phyloP scores from a whole-genome alignment of 2,113 vertebrate genomes.

The Petroica traversi region DNA sequence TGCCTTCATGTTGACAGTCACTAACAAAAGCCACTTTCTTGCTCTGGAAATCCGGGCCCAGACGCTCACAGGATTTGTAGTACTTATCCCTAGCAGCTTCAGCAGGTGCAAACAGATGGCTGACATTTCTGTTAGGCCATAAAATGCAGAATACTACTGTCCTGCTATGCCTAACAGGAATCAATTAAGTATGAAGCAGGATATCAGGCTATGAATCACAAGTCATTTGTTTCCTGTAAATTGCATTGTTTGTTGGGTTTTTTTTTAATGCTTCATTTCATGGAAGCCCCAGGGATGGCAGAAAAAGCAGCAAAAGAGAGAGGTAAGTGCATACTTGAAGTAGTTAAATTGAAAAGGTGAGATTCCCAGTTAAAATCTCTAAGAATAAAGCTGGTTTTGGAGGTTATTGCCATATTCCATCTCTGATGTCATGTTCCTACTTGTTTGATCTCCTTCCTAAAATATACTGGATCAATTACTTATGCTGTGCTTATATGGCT shows the following conservation, averaged over 20 bases:
- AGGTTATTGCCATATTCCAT: neutral
- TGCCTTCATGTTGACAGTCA: neutral
- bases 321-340: neutral
- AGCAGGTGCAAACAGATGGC: slow-evolving; percentile 69
- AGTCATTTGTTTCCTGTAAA: slow-evolving; percentile 35
- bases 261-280: neutral
- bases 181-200: slow-evolving; percentile 29
- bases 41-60: neutral
- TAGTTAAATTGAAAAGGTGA: neutral
- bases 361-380: neutral
- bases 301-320: neutral
- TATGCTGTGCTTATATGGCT: neutral
- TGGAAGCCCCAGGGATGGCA: neutral
- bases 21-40: neutral
- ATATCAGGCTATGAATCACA: slow-evolving; percentile 25
- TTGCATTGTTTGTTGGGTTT: neutral
- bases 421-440: neutral
- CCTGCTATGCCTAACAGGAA: slow-evolving; percentile 13
- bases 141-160: slow-evolving; percentile 40
- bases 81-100: slow-evolving; percentile 15
- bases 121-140: slow-evolving; percentile 58
- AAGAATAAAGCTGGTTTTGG: neutral
- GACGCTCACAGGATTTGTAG: neutral
- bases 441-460: neutral
- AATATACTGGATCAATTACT: neutral